Evolutionary conservation across 2,797 vertebrate species (phyloP).

Genomic region (Pyrrhura leucotis): DNA sequence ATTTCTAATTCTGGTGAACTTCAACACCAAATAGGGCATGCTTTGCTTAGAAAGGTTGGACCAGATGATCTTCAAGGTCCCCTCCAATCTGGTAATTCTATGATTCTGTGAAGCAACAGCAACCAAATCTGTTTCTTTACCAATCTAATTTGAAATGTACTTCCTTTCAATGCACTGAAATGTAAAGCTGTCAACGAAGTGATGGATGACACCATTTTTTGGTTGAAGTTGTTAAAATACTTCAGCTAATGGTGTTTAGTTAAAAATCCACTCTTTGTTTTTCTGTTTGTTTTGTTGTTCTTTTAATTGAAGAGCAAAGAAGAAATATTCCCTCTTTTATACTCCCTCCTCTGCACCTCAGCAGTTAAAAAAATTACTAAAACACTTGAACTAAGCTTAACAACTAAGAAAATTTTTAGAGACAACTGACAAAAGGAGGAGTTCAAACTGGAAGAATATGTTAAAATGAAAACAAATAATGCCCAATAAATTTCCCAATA

Average conservation of each 20-base stretch:
- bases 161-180: not conserved
- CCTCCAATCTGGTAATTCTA: not conserved
- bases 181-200: not conserved
- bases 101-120: not conserved
- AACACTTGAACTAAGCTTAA: not conserved
- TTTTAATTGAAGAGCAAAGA: not conserved
- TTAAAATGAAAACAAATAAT: not conserved
- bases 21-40: not conserved
- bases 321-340: not conserved
- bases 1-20: not conserved
- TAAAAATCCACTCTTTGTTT: not conserved
- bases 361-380: not conserved
- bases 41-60: not conserved
- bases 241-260: not conserved
- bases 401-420: not conserved
- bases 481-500: not conserved
- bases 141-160: not conserved
- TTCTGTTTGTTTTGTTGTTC: not conserved
- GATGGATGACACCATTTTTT: not conserved
- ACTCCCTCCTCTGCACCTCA: not conserved
- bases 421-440: not conserved
- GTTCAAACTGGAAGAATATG: not conserved
- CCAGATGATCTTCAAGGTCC: not conserved
- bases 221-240: not conserved
- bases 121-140: not conserved